phyloP scores from a whole-genome alignment of 2,113 vertebrate species.

The Etia nguti region DNA sequence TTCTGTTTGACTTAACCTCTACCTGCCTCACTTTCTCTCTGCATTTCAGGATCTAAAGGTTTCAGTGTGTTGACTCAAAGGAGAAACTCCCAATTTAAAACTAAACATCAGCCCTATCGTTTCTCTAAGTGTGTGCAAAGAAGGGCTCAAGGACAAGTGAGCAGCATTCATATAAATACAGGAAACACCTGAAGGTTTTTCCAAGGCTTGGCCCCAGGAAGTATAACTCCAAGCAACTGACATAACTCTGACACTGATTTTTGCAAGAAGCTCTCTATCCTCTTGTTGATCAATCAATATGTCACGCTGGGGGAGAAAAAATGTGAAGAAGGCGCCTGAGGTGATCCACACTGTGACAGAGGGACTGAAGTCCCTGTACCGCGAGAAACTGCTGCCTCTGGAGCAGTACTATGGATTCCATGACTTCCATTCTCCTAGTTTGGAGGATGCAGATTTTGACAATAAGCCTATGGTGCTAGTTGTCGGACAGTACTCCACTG shows the following conservation, averaged over 20 bases:
- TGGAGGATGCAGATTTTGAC: slow-evolving; percentile 91
- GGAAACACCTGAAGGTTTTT: slow-evolving; percentile 60
- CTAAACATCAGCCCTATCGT: background rate
- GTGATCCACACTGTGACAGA: slow-evolving; percentile 86
- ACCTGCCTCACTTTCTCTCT: background rate
- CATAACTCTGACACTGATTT: slow-evolving; percentile 9
- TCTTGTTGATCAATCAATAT: slow-evolving; percentile 58
- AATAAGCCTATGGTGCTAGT: slow-evolving; percentile 94
- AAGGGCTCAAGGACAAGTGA: slow-evolving; percentile 38
- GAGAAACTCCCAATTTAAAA: slow-evolving; percentile 13
- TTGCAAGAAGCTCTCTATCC: slow-evolving; percentile 1
- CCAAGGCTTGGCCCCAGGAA: slow-evolving; percentile 36
- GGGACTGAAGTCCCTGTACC: slow-evolving; percentile 83
- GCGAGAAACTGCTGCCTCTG: slow-evolving; percentile 81
- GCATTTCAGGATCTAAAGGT: slow-evolving; percentile 14
- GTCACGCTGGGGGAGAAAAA: slow-evolving; percentile 87
- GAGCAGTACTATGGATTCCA: slow-evolving; percentile 87
- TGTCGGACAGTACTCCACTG: slow-evolving; percentile 90
- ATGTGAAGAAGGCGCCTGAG: slow-evolving; percentile 79
- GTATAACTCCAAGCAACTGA: slow-evolving; percentile 4
- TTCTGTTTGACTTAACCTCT: background rate
- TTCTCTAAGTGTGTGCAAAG: background rate
- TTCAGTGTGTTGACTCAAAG: background rate
- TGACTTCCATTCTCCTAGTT: slow-evolving; percentile 83
- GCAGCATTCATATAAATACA: slow-evolving; percentile 51